These are phyloP conservation scores for Ageneiosus marmoratus DNA, from an alignment of 2,113 vertebrate genomes.

Conservation along the genomic window DNA sequence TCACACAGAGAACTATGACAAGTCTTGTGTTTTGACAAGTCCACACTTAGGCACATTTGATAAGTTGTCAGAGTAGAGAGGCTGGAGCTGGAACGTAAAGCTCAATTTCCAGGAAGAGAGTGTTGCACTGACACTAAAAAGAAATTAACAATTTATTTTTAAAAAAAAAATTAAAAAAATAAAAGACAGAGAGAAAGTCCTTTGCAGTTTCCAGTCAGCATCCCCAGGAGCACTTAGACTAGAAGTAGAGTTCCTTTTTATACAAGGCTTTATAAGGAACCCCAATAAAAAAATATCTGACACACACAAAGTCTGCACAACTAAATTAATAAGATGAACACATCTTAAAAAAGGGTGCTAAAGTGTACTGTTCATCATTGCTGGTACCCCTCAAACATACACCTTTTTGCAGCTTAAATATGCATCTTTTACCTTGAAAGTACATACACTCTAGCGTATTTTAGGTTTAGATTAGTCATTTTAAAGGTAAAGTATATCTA, in stretches of 20 bases:
- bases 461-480: background rate
- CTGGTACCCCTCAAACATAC: background rate
- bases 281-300: background rate
- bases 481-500: background rate
- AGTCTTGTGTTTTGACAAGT: constrained; percentile 52
- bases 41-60: constrained; percentile 42
- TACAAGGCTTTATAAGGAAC: background rate
- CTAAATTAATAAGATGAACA: background rate
- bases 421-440: background rate
- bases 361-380: background rate
- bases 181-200: background rate
- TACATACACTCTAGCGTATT: background rate
- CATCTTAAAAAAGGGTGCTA: background rate
- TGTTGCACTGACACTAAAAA: constrained; percentile 10
- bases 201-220: background rate
- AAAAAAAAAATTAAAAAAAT: background rate
- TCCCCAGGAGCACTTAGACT: background rate
- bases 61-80: constrained; percentile 42
- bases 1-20: constrained; percentile 47
- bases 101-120: constrained; percentile 25
- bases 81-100: constrained; percentile 14
- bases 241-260: background rate
- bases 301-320: background rate
- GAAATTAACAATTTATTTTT: background rate
- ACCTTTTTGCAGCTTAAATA: background rate